A percentile compares a stretch with the other conserved stretches of the same genome.
Conservation (phyloP, 2,797 vertebrate species). For the Pachyuromys duprasi region DNA sequence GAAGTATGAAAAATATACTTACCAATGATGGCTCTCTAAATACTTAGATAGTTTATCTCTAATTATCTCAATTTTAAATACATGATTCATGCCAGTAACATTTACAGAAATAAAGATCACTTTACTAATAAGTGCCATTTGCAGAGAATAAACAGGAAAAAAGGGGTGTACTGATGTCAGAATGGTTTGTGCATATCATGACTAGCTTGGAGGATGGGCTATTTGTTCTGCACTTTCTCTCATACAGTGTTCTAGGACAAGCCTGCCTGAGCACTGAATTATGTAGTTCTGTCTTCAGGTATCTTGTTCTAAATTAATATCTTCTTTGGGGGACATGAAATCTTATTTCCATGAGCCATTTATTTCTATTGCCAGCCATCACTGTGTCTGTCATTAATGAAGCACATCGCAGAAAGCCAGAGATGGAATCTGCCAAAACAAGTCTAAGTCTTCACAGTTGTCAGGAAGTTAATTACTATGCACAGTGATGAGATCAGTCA, state of each 20-base stretch:
- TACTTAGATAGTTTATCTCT: not conserved
- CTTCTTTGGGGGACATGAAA: not conserved
- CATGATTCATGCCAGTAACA: not conserved
- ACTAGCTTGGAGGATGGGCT: not conserved
- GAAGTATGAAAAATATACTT: not conserved
- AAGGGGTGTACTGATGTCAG: not conserved
- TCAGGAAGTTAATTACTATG: constrained; percentile 29
- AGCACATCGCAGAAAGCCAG: not conserved
- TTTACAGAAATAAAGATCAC: constrained; percentile 42
- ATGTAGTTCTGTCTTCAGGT: constrained; percentile 30
- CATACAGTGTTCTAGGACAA: not conserved
- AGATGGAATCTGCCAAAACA: constrained; percentile 28
- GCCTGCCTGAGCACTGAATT: not conserved
- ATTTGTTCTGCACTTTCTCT: not conserved
- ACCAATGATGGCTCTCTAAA: not conserved
- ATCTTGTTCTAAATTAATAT: constrained; percentile 53
- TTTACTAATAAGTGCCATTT: not conserved
- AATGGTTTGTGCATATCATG: not conserved
- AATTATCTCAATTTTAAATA: constrained; percentile 24
- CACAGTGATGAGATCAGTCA: constrained; percentile 17
- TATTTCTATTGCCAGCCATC: not conserved
- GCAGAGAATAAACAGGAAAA: not conserved
- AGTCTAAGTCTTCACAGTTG: not conserved
- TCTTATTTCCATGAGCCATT: not conserved
- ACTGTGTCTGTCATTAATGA: not conserved